A percentile compares a stretch with the other conserved stretches of the same genome.
These are phyloP conservation scores for Muraenolepis orangiensis DNA, from an alignment of 2,797 vertebrate species.

Conservation along the genomic window DNA sequence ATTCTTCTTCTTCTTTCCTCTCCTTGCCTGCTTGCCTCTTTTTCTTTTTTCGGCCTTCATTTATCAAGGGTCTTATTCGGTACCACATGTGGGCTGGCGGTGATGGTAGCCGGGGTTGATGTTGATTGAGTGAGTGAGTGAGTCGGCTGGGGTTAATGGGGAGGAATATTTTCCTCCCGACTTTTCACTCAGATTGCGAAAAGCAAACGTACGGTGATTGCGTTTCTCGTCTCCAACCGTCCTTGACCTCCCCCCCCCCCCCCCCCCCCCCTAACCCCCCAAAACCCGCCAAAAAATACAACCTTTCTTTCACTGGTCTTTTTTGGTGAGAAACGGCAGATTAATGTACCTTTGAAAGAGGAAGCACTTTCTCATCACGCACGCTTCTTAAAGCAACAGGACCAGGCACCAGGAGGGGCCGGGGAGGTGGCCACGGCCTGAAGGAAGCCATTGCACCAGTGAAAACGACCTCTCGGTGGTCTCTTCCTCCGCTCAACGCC, in stretches of 20 bases:
- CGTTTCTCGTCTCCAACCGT: slow-evolving; percentile 17
- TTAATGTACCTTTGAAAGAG: background rate
- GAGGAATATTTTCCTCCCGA: slow-evolving; percentile 18
- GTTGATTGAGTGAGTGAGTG: slow-evolving; percentile 33
- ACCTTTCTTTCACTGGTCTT: background rate
- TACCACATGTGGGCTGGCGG: slow-evolving; percentile 13
- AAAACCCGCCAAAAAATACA: too few species aligned
- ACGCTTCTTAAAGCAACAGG: background rate
- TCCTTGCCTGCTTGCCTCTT: background rate
- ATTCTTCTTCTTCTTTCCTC: background rate
- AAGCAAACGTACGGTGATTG: slow-evolving; percentile 20
- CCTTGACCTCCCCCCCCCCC: slow-evolving; percentile 1
- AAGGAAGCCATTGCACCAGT: background rate
- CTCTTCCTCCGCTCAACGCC: background rate
- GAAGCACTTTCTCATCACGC: background rate
- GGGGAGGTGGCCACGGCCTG: background rate
- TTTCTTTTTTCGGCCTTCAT: slow-evolving; percentile 29
- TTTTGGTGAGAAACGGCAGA: background rate
- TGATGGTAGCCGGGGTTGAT: slow-evolving; percentile 9
- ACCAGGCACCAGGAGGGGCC: background rate
- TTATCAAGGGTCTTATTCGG: slow-evolving; percentile 45
- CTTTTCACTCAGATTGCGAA: background rate
- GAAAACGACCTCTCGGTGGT: background rate
- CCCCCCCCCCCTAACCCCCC: background rate
- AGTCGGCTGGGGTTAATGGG: slow-evolving; percentile 6